These are phyloP conservation scores for Pyrgus malvae DNA, from an alignment of 2,888 invertebrate genomes.

Conservation along the genomic window DNA sequence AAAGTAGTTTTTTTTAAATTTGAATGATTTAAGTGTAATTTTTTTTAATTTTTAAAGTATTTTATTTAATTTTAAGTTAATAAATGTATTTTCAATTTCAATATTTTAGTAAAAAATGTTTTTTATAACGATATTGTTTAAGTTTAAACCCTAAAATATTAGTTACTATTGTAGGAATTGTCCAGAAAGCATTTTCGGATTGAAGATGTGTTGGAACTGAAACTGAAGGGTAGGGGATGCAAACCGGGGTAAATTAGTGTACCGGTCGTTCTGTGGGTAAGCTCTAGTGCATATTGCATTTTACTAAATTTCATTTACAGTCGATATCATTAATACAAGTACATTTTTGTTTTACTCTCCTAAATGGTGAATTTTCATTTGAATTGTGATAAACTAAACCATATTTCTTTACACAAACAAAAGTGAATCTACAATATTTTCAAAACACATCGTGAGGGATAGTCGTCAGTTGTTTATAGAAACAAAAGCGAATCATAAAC, in stretches of 20 bases:
- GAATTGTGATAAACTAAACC: too few species aligned
- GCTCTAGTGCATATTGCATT: neutral
- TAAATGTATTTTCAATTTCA: neutral
- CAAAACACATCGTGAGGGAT: too few species aligned
- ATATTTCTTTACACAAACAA: too few species aligned
- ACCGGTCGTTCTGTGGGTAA: conserved; percentile 1
- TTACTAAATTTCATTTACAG: neutral
- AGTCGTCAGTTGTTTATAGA: too few species aligned
- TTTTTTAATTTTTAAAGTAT: too few species aligned
- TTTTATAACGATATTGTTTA: neutral
- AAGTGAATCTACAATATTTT: too few species aligned
- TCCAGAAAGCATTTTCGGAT: too few species aligned
- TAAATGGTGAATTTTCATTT: too few species aligned
- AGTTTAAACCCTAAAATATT: neutral
- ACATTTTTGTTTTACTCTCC: neutral
- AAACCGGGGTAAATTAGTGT: neutral
- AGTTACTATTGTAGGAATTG: conserved; percentile 15
- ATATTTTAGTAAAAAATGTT: neutral
- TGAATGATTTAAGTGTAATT: neutral
- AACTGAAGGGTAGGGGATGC: neutral
- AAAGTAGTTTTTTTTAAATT: too few species aligned
- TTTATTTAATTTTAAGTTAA: too few species aligned
- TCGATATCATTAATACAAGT: too few species aligned
- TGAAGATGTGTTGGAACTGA: neutral
- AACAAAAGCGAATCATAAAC: too few species aligned